A percentile compares a stretch with the other conserved stretches of the same genome.
Evolutionary conservation across 2,888 invertebrate species (phyloP).

Genomic region (Idaea biselata): DNA sequence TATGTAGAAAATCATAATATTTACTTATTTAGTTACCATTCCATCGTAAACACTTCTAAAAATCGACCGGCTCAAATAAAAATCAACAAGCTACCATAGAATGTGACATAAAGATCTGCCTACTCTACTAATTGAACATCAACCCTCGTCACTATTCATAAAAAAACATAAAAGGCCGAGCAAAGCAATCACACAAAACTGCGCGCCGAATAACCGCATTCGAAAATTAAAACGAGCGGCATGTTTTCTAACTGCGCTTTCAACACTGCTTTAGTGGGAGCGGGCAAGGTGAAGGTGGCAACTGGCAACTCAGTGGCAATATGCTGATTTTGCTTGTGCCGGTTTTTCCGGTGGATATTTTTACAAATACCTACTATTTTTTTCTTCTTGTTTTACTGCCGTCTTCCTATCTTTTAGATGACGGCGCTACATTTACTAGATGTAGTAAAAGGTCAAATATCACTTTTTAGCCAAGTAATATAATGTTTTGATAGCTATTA

Average conservation of each 20-base stretch:
- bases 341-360: not conserved
- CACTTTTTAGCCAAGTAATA: no score
- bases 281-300: conserved; percentile 17
- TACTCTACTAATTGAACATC: conserved; percentile 3
- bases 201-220: conserved; percentile 71
- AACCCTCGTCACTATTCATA: conserved; percentile 21
- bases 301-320: conserved; percentile 11
- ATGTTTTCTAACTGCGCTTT: conserved; percentile 51
- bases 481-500: no score
- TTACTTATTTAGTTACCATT: no score
- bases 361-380: no score
- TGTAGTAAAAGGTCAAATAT: no score
- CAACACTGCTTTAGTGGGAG: conserved; percentile 54
- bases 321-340: not conserved
- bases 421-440: no score
- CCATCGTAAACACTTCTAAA: not conserved
- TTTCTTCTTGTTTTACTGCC: no score
- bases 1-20: no score
- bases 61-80: no score
- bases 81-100: not conserved
- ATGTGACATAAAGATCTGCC: not conserved
- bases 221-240: conserved; percentile 74
- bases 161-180: conserved; percentile 43
- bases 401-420: no score
- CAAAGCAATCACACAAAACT: conserved; percentile 55